Base-by-base conservation (phyloP, 2,113 vertebrate genomes). In the Ovibos moschatus region DNA sequence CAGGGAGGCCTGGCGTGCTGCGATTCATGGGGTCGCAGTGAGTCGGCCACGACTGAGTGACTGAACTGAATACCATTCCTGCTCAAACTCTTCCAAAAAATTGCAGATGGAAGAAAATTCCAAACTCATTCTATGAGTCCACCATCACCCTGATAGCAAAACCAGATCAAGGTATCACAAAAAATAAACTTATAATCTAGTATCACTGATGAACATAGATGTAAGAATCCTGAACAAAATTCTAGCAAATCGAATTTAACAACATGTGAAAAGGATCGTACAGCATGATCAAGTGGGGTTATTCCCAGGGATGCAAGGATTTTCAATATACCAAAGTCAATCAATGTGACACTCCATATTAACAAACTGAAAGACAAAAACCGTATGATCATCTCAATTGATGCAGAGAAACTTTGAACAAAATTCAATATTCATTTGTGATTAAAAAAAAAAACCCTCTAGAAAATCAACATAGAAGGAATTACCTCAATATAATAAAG, bases 11-110 rank as follows among this genome's bases (percentile, higher is more conserved):
- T 60, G 58, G 27, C 5, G 1, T 60, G 27, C 58, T 60, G 27
- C 0, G 11, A 60, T 60, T 60, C 58, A 60, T 60, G 58, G 58
- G 27, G 27, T 60, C 11, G 0, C 58, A 60, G 6, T 13, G 58
- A 60, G 2, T 60, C 2, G 0, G 27, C 13, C 27, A 60, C 0
- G 2, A 60, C 5, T 14, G 12, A 28, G 58, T 0, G 1, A 60
- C 58, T 60, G 58, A 60, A 30, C 27, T 62, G 58, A 67, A 67
- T 67, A 21, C 64, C 64, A 36, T n/a, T 67, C 8, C 33, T 67
- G 64, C n/a, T 74, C 10, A 40, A 40, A 74, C 2, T 40, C 19
- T 40, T 23, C 19, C 67, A 40, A 40, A 74, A 40, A 40, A 40
- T 74, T 40, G 13, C 36, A 40, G 19, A 40, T 40, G 67, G 67